These are phyloP conservation scores for Drosophila tsacasi DNA, from an alignment of 1,140 invertebrate species.

Conservation along the genomic window DNA sequence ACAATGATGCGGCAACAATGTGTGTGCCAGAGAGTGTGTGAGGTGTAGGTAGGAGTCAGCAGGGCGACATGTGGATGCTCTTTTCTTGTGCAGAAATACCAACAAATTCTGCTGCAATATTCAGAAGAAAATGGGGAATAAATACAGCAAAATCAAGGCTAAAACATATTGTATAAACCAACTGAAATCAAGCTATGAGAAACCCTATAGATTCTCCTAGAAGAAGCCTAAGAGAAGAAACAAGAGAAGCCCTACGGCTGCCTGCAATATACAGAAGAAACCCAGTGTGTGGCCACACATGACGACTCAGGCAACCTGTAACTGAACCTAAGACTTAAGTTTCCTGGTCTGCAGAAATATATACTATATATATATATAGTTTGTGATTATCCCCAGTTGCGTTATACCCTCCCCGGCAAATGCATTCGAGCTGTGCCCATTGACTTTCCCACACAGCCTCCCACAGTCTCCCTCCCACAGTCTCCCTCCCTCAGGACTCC, in stretches of 20 bases:
- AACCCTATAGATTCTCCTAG: background rate
- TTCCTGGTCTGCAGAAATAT: constrained; percentile 17
- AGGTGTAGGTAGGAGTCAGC: background rate
- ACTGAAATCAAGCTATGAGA: background rate
- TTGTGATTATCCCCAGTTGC: constrained; percentile 61
- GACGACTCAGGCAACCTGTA: background rate
- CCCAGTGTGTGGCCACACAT: constrained; percentile 2
- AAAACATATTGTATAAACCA: background rate
- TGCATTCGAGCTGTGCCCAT: constrained; percentile 25
- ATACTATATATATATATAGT: constrained; percentile 32
- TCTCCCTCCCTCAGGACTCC: constrained; percentile 3
- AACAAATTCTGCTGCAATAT: background rate
- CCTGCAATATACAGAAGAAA: background rate
- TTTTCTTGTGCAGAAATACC: background rate
- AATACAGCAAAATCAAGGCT: background rate
- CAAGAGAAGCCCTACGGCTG: background rate
- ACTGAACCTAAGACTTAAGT: background rate
- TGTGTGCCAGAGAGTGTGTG: constrained; percentile 18
- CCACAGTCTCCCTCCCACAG: constrained; percentile 10
- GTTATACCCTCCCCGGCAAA: constrained; percentile 47
- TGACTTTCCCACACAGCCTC: constrained; percentile 43
- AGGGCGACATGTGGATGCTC: constrained; percentile 33
- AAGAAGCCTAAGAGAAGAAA: background rate
- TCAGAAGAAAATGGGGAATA: background rate
- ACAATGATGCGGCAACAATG: constrained; percentile 75